A percentile compares a stretch with the other conserved stretches of the same genome.
Conservation (phyloP, 2,797 vertebrate genomes). For the Phaenicophaeus curvirostris region DNA sequence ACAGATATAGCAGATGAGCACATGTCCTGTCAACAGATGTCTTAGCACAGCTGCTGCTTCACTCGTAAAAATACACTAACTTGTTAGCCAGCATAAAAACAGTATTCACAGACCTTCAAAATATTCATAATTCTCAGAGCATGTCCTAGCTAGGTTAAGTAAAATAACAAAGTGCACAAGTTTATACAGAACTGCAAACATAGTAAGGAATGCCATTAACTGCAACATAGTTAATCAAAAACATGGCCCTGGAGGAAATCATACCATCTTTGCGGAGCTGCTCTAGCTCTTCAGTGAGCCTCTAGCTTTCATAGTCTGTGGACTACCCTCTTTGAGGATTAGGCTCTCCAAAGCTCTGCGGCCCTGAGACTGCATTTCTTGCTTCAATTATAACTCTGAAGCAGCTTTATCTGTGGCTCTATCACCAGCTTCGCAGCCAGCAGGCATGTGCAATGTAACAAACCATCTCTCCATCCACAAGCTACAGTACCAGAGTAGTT, state of each 20-base stretch:
- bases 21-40: neutral
- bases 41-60: neutral
- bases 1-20: neutral
- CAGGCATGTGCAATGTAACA: rapidly evolving
- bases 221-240: neutral
- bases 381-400: neutral
- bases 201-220: rapidly evolving
- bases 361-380: rapidly evolving
- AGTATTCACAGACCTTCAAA: neutral
- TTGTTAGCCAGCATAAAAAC: neutral
- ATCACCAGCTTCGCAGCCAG: neutral
- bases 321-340: neutral
- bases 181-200: neutral
- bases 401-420: neutral
- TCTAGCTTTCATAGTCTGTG: neutral
- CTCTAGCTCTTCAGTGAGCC: neutral
- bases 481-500: neutral
- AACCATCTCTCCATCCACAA: neutral
- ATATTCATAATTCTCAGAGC: neutral
- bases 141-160: neutral
- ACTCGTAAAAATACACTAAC: neutral
- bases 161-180: neutral
- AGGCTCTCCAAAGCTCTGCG: neutral
- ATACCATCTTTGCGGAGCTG: rapidly evolving
- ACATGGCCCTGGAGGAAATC: rapidly evolving